Evolutionary conservation across 1,140 invertebrate species (phyloP).

Genomic region (Halyomorpha halys): DNA sequence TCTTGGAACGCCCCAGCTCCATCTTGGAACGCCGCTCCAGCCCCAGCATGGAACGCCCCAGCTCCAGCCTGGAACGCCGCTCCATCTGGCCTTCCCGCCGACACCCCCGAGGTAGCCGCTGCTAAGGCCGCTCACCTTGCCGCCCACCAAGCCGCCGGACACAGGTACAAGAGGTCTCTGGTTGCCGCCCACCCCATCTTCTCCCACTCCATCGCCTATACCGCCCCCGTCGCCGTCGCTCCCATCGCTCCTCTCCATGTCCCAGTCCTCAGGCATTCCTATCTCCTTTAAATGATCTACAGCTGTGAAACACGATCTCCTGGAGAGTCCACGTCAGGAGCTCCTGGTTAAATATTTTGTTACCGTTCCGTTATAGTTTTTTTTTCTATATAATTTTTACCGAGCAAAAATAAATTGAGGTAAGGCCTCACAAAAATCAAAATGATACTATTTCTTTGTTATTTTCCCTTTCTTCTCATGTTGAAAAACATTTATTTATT

Average conservation of each 20-base stretch:
- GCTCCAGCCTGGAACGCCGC: slow-evolving; percentile 6
- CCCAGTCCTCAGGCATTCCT: slow-evolving; percentile 24
- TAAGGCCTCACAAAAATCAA: slow-evolving; percentile 6
- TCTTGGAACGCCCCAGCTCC: slow-evolving; percentile 41
- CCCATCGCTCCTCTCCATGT: slow-evolving; percentile 21
- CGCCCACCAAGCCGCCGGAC: slow-evolving; percentile 33
- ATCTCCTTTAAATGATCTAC: slow-evolving; percentile 13
- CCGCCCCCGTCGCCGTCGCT: not conserved
- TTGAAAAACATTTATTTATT: too few species aligned
- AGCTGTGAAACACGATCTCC: slow-evolving; percentile 7
- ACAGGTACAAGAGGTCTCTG: slow-evolving; percentile 9
- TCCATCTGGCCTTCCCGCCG: slow-evolving; percentile 32
- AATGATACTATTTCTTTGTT: not conserved
- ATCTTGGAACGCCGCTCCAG: slow-evolving; percentile 32
- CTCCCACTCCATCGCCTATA: not conserved
- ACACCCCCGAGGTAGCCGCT: slow-evolving; percentile 47
- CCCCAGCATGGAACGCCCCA: slow-evolving; percentile 33
- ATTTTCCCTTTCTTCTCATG: not conserved
- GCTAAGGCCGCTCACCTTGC: slow-evolving; percentile 46
- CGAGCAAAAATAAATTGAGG: slow-evolving; percentile 10
- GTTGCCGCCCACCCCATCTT: slow-evolving; percentile 15
- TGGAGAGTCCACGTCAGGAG: slow-evolving; percentile 7
- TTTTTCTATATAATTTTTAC: too few species aligned
- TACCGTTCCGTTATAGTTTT: not conserved
- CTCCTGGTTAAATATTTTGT: slow-evolving; percentile 1